phyloP scores from a whole-genome alignment of 2,797 vertebrate genomes.

The Anas acuta region DNA sequence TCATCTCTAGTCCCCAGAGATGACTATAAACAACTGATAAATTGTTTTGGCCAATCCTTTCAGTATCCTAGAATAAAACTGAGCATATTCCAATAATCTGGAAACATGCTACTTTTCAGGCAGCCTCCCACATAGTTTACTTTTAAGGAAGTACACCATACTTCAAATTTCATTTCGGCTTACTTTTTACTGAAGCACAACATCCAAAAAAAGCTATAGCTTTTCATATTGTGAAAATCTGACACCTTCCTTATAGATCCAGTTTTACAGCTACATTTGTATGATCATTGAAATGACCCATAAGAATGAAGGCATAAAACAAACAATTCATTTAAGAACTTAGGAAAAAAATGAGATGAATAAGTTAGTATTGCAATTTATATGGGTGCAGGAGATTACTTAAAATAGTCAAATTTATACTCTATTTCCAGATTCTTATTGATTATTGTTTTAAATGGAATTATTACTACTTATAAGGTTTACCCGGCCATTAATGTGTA shows the following conservation, averaged over 20 bases:
- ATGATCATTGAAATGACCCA: neutral
- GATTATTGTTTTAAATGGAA: constrained; percentile 36
- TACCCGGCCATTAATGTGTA: constrained; percentile 35
- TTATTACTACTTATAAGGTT: constrained; percentile 26
- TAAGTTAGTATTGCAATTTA: constrained; percentile 7
- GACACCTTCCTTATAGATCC: neutral
- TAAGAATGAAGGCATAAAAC: neutral
- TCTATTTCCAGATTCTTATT: neutral
- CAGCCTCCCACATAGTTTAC: neutral
- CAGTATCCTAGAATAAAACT: neutral
- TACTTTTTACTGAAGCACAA: neutral
- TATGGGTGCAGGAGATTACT: neutral
- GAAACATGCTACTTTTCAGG: neutral
- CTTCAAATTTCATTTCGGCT: neutral
- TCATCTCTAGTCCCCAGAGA: neutral
- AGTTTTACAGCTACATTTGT: neutral
- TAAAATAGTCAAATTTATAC: constrained; percentile 24
- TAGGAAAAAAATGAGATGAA: neutral
- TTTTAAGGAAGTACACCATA: neutral
- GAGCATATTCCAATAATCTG: neutral
- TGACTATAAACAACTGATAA: neutral
- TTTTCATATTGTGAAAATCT: neutral
- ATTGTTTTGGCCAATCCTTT: neutral
- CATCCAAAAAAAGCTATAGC: neutral
- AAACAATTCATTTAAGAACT: neutral